Evolutionary conservation across 2,888 invertebrate genomes (phyloP), one percentile per base, ranked within the genome.

Genomic region (Lasioglossum lativentre): DNA sequence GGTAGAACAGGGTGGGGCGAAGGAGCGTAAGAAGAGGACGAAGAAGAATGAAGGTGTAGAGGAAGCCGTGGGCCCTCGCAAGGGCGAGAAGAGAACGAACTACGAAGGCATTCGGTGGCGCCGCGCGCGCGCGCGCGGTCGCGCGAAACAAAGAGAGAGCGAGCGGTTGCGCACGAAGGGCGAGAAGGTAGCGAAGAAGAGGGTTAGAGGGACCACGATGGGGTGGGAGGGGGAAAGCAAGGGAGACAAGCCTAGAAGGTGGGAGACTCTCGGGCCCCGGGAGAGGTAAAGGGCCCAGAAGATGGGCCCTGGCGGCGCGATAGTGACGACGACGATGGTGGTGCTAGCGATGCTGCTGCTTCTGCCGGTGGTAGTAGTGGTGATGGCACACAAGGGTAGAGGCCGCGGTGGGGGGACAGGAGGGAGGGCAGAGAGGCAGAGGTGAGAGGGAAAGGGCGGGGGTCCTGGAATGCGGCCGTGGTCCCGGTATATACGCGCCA

Each of bases 381-480:
- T 87, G 90, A 86, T 76, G 86, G 86, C 75, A 84, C 86, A 80
- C 80, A 77, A 80, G 86, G 82, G 88, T 86, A 83, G 82, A 82
- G 56, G 76, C 72, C 76, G 82, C 83, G 80, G 79, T 75, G 68
- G n/a, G 38, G 23, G n/a, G 12, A 38, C 27, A 79, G 76, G 83
- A 56, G 85, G 82, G 85, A 84, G 82, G 73, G 77, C 68, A 45
- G 85, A 74, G 66, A 34, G 78, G 79, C 78, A 83, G 88, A 83
- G 86, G 86, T 80, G 87, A 83, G 88, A 91, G 89, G 84, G 91
- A 90, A 88, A 88, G 89, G 90, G 89, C 90, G 92, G 91, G 92
- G 93, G 93, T 92, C 92, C 90, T 93, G 95, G 95, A 94, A 94
- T 94, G 94, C 94, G 94, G 94, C 94, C 94, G 93, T 93, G 93